Evolutionary conservation across 2,888 invertebrate genomes (phyloP).

Genomic region (Pelosia muscerda): DNA sequence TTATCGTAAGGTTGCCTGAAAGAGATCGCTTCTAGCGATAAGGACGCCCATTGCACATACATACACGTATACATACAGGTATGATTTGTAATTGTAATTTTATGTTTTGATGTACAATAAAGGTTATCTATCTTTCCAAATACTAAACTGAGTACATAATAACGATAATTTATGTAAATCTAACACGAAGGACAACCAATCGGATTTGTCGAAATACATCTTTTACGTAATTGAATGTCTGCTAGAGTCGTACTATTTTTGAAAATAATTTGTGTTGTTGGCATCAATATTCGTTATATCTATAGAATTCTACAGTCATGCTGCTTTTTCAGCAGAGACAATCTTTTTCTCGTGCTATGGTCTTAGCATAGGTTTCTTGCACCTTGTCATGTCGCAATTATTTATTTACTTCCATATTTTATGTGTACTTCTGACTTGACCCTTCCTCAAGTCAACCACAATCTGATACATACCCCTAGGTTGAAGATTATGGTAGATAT

Average conservation of each 20-base stretch:
- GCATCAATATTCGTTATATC: no score
- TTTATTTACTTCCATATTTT: neutral
- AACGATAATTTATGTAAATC: slow-evolving; percentile 4
- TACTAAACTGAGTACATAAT: no score
- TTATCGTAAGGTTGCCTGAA: no score
- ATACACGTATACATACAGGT: no score
- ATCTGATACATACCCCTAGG: neutral
- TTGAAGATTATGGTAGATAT: no score
- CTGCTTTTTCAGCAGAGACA: neutral
- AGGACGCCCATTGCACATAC: no score
- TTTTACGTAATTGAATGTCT: neutral
- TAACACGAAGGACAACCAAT: neutral
- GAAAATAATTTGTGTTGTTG: neutral
- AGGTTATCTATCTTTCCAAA: no score
- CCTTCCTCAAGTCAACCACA: neutral
- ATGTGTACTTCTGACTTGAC: neutral
- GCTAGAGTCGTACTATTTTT: neutral
- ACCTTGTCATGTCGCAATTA: no score
- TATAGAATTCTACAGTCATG: neutral
- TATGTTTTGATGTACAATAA: no score
- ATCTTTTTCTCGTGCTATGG: neutral
- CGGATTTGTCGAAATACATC: slow-evolving; percentile 4
- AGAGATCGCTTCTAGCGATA: no score
- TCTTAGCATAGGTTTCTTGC: neutral
- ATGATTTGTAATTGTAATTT: no score